These are phyloP conservation scores for Brachionus asplanchnoidis DNA, from an alignment of 1,140 invertebrate species.

Conservation along the genomic window DNA sequence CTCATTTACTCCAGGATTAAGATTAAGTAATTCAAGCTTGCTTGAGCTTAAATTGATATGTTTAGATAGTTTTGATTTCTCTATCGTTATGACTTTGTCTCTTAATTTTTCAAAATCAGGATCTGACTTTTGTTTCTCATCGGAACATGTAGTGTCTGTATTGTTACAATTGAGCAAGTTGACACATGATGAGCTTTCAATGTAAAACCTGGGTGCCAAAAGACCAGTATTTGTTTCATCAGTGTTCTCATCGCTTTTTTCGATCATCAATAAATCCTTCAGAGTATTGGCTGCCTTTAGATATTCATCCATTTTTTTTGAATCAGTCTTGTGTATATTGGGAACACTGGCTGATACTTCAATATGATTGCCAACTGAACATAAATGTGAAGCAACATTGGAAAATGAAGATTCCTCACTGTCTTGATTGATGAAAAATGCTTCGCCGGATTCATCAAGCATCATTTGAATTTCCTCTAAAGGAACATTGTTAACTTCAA, in stretches of 20 bases:
- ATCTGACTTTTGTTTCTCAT: not conserved
- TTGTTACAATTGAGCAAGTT: not conserved
- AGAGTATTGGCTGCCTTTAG: conserved; percentile 15
- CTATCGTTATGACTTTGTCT: not conserved
- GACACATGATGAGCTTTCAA: not conserved
- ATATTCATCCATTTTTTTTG: not conserved
- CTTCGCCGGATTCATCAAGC: conserved; percentile 94
- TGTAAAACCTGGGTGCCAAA: conserved; percentile 1
- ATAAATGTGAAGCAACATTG: not conserved
- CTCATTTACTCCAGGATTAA: not conserved
- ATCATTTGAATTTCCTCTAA: conserved; percentile 96
- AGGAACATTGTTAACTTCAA: conserved; percentile 91
- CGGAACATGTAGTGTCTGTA: not conserved
- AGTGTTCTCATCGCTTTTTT: not conserved
- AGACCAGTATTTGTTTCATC: not conserved
- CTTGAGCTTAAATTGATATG: not conserved
- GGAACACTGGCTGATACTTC: not conserved
- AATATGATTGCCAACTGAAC: not conserved
- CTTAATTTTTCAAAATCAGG: not conserved
- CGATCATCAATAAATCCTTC: not conserved
- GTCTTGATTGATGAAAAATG: conserved; percentile 88
- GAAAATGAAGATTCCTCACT: not conserved
- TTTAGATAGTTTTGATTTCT: conserved; percentile 1
- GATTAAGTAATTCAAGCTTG: not conserved
- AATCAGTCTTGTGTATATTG: not conserved